phyloP scores from a whole-genome alignment of 1,140 invertebrate genomes.

The Papilio aristodemus region DNA sequence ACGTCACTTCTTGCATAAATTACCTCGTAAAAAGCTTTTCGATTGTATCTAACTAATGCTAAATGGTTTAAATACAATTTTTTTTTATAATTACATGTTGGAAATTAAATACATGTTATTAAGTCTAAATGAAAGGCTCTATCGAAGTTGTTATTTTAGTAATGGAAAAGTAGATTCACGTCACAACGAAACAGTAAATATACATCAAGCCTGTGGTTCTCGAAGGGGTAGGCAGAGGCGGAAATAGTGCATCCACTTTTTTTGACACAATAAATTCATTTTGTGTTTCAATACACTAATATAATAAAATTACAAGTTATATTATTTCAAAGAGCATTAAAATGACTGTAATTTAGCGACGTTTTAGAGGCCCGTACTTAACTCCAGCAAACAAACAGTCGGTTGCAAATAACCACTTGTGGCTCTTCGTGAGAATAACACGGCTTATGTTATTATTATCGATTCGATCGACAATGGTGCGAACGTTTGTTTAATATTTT shows the following conservation, averaged over 20 bases:
- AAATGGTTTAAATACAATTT: no score
- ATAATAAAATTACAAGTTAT: background rate
- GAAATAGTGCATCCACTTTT: no score
- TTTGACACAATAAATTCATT: no score
- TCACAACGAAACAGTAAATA: no score
- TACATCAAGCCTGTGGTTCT: no score
- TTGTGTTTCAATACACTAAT: background rate
- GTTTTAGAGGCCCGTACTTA: background rate
- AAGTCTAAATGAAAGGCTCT: no score
- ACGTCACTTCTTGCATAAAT: background rate
- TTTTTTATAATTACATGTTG: no score
- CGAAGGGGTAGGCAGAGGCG: no score
- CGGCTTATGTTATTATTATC: conserved; percentile 6
- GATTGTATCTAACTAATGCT: background rate
- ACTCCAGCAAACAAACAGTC: background rate
- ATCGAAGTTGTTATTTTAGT: no score
- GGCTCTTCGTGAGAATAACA: background rate
- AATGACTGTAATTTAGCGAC: background rate
- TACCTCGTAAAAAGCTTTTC: background rate
- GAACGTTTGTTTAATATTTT: background rate
- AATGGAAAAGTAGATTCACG: no score
- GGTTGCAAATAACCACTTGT: background rate
- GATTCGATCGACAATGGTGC: conserved; percentile 5
- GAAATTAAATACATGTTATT: no score
- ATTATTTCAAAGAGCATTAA: background rate